A percentile compares a stretch with the other conserved stretches of the same genome.
phyloP scores from a whole-genome alignment of 2,888 invertebrate genomes.

The Abrostola tripartita region DNA sequence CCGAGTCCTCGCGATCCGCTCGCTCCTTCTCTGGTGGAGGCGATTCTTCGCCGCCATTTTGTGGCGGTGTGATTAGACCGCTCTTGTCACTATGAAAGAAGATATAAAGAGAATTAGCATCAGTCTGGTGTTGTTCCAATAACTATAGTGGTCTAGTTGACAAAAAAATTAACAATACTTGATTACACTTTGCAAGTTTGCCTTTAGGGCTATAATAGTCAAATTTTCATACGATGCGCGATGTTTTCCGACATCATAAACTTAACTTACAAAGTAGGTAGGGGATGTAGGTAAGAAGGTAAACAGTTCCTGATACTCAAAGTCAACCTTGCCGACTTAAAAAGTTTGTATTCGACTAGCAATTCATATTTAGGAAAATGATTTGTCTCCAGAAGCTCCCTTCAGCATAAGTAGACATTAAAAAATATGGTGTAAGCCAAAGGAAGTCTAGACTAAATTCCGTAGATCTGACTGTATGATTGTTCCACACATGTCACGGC shows the following conservation, averaged over 20 bases:
- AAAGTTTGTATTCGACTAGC: no score
- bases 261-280: no score
- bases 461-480: neutral
- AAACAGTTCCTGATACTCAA: no score
- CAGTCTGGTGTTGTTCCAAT: no score
- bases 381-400: neutral
- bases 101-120: slow-evolving; percentile 14
- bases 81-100: slow-evolving; percentile 84
- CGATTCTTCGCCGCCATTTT: slow-evolving; percentile 84
- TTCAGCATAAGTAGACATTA: slow-evolving; percentile 1
- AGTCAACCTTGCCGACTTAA: no score
- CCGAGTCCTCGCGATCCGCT: slow-evolving; percentile 89
- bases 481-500: neutral
- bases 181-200: no score
- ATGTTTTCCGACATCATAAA: no score
- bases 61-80: slow-evolving; percentile 79
- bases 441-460: neutral
- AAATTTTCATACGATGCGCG: no score
- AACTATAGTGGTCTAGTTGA: neutral
- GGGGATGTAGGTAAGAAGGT: no score
- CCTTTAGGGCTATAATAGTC: no score
- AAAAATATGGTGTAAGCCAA: neutral
- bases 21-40: slow-evolving; percentile 86
- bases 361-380: neutral
- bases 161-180: no score